Conservation (phyloP, 2,888 invertebrate genomes). For the Pyrochroa serraticornis region DNA sequence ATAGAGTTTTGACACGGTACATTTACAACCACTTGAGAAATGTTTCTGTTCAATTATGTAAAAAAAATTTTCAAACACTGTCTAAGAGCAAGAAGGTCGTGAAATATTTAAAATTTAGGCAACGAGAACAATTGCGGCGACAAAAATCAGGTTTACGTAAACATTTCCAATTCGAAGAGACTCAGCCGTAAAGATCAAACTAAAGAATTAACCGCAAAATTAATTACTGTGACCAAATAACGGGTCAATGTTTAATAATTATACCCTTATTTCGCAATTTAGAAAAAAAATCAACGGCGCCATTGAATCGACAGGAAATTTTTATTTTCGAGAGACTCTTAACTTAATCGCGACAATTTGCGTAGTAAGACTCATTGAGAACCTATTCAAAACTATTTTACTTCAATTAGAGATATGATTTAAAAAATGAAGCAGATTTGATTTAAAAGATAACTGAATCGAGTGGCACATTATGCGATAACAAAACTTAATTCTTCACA, state of each 20-base stretch:
- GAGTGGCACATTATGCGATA: too few species aligned
- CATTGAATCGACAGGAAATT: too few species aligned
- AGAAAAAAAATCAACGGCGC: slow-evolving; percentile 1
- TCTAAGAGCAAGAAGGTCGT: slow-evolving; percentile 9
- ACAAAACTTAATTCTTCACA: too few species aligned
- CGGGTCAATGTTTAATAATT: slow-evolving; percentile 26
- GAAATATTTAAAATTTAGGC: slow-evolving; percentile 10
- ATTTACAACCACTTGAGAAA: slow-evolving; percentile 35
- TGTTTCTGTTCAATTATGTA: slow-evolving; percentile 25
- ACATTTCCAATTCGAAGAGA: slow-evolving; percentile 3
- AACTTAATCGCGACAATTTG: too few species aligned
- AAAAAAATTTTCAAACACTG: not conserved
- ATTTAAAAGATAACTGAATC: too few species aligned
- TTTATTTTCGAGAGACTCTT: too few species aligned
- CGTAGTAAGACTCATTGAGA: too few species aligned
- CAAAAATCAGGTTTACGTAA: slow-evolving; percentile 12
- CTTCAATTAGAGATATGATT: too few species aligned
- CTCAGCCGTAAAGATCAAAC: slow-evolving; percentile 27
- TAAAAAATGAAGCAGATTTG: too few species aligned
- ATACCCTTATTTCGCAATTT: slow-evolving; percentile 11
- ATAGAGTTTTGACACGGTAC: slow-evolving; percentile 26
- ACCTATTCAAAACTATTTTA: too few species aligned
- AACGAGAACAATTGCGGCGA: slow-evolving; percentile 14
- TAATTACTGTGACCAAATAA: slow-evolving; percentile 14
- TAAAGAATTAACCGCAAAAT: slow-evolving; percentile 9